Percentiles rank a stretch among this genome's conserved stretches.
Conservation (phyloP, 2,113 vertebrate genomes). For the Elaphurus davidianus region DNA sequence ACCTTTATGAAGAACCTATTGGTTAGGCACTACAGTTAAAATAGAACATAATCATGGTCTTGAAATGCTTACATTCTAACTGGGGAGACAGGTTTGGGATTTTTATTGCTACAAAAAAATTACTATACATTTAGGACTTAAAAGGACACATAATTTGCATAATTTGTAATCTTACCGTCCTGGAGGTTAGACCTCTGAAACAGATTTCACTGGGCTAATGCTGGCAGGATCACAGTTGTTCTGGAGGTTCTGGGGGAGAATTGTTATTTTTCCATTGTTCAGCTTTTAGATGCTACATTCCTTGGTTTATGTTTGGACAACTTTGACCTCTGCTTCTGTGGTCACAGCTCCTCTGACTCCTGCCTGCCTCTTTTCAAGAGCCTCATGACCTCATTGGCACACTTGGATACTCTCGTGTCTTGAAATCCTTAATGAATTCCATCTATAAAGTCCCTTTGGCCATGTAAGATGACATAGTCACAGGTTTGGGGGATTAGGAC, state of each 20-base stretch:
- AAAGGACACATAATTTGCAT: not conserved
- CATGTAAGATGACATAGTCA: not conserved
- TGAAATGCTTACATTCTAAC: not conserved
- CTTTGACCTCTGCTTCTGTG: not conserved
- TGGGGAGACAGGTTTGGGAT: not conserved
- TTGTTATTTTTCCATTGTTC: not conserved
- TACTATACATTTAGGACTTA: not conserved
- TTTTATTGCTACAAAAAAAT: not conserved
- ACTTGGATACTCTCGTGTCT: not conserved
- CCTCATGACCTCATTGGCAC: not conserved
- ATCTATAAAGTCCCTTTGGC: not conserved
- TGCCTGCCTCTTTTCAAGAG: not conserved
- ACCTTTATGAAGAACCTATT: not conserved
- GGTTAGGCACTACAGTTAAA: not conserved
- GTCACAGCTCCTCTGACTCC: not conserved
- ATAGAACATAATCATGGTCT: not conserved
- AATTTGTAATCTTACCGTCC: not conserved
- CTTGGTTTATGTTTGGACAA: not conserved
- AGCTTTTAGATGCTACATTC: not conserved
- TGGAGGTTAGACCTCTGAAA: not conserved
- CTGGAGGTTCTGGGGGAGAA: not conserved
- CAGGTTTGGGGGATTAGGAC: not conserved
- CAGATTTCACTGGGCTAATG: not conserved
- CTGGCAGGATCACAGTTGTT: not conserved
- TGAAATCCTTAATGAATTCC: not conserved